Evolutionary conservation across 2,113 vertebrate species (phyloP), one percentile per base, ranked within the genome.

Genomic region (Tachuris rubrigastra): DNA sequence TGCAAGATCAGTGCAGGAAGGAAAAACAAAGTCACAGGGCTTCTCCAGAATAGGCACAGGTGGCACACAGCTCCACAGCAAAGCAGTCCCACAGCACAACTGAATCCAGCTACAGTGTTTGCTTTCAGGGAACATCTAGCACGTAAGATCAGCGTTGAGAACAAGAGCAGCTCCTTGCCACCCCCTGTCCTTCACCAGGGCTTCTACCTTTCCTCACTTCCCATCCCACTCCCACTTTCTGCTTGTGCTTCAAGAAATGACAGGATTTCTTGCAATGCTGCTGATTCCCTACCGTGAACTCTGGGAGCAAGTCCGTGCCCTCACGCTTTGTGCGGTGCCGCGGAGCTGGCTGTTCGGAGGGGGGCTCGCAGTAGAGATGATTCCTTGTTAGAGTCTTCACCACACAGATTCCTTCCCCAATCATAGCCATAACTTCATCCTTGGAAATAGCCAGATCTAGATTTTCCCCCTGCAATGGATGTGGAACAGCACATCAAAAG

Each of bases 301-400:
- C 99, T 0, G 99, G 99, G 52, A 99, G 97, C 9, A 97, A 91
- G 39, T 99, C 99, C 0, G 98, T 97, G 31, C 98, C 98, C 89
- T 99, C 99, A 3, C 98, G 97, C 67, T 98, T 98, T 6, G 97
- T 97, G 42, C 98, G 97, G 33, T 97, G 95, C 41, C 87, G 97
- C 0, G 98, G 98, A 7, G 98, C 81, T 1, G 99, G 99, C 97
- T 99, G 99, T 97, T 99, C 98, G 2, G 97, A 87, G 0, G 99
- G 99, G 3, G 99, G 99, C 85, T 99, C 99, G 1, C 99, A 99
- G 97, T 99, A 99, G 25, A 99, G 98, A 80, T 99, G 99, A 96
- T 99, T 98, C 85, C 98, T 98, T 46, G 99, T 99, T 67, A 99
- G 97, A 1, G 99, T 99, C 98, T 99, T 99, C 76, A 99, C 99